Evolutionary conservation across 1,140 invertebrate species (phyloP).

Genomic region (Cecropterus lyciades): DNA sequence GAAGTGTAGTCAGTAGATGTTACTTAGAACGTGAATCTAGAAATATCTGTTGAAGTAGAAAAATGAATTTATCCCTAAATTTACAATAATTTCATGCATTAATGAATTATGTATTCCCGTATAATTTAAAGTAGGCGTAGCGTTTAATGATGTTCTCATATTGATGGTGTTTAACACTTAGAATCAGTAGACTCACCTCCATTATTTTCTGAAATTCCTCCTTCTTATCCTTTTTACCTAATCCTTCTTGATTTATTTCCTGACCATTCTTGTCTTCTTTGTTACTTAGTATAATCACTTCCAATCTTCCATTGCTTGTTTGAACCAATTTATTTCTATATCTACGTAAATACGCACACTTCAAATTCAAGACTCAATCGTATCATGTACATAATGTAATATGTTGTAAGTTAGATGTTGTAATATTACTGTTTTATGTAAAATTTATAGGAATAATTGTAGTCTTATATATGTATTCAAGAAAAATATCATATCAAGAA

Average conservation of each 20-base stretch:
- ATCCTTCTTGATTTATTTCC: neutral
- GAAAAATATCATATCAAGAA: constrained; percentile 43
- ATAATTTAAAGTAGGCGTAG: constrained; percentile 28
- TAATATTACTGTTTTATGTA: constrained; percentile 62
- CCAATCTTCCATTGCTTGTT: neutral
- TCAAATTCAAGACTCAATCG: constrained; percentile 75
- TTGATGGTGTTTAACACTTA: constrained; percentile 26
- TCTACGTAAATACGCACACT: constrained; percentile 64
- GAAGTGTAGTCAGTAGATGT: constrained; percentile 45
- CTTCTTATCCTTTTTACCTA: neutral
- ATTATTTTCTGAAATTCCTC: constrained; percentile 17
- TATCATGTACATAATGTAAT: constrained; percentile 63
- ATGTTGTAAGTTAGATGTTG: constrained; percentile 55
- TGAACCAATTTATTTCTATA: constrained; percentile 18
- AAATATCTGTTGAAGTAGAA: constrained; percentile 65
- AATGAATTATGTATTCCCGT: constrained; percentile 34
- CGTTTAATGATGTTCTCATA: constrained; percentile 35
- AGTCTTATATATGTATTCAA: constrained; percentile 28
- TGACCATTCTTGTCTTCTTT: no score
- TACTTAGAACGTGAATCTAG: constrained; percentile 39
- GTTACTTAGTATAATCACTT: neutral
- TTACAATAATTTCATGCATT: constrained; percentile 44
- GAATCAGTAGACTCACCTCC: constrained; percentile 17
- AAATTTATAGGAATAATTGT: constrained; percentile 38
- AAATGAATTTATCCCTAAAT: constrained; percentile 58